Percentiles rank a stretch among this genome's conserved stretches.
phyloP scores from a whole-genome alignment of 2,888 invertebrate species.

The Perdita meconis region DNA sequence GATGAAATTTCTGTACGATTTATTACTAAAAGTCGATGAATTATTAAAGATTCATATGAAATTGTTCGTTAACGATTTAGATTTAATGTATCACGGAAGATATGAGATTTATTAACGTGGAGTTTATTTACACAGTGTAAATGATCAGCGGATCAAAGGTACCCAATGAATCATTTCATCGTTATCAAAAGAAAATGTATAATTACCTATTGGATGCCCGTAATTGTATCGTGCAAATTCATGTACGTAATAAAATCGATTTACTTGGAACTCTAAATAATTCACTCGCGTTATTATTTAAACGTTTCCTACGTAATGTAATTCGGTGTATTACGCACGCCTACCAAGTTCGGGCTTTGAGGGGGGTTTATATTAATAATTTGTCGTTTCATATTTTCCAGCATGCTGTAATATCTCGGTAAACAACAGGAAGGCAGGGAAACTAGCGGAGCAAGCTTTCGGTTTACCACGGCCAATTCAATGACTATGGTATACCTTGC shows the following conservation, averaged over 20 bases:
- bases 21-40: slow-evolving; percentile 13
- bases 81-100: slow-evolving; percentile 7
- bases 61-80: slow-evolving; percentile 1
- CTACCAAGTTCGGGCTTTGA: neutral
- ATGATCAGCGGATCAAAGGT: neutral
- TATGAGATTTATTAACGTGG: slow-evolving; percentile 7
- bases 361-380: slow-evolving; percentile 36
- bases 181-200: neutral
- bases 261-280: neutral
- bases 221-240: too few species aligned
- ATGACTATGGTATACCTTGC: slow-evolving; percentile 48
- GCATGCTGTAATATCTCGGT: slow-evolving; percentile 38
- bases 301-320: too few species aligned
- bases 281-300: neutral
- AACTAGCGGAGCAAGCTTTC: slow-evolving; percentile 47
- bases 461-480: slow-evolving; percentile 58
- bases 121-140: slow-evolving; percentile 3
- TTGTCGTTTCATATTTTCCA: slow-evolving; percentile 31
- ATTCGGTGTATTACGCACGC: too few species aligned
- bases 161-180: neutral
- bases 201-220: neutral
- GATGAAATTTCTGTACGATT: slow-evolving; percentile 7
- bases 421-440: slow-evolving; percentile 27
- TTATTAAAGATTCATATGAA: slow-evolving; percentile 14
- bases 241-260: neutral